These are phyloP conservation scores for Microtus montanus DNA, from an alignment of 2,113 vertebrate species.

Conservation along the genomic window DNA sequence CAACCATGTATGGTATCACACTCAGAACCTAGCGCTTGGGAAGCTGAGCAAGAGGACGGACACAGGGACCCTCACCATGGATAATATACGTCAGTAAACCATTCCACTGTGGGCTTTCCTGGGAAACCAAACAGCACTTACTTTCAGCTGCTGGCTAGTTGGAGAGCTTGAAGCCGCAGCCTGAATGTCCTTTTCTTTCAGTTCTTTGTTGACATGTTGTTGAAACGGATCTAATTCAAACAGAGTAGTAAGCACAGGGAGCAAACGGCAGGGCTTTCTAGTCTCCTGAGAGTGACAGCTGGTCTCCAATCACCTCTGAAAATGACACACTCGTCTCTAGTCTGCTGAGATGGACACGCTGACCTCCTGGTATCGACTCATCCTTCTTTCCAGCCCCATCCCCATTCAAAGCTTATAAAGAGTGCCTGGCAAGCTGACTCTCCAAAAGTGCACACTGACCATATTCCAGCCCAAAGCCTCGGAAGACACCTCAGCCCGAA, in stretches of 20 bases:
- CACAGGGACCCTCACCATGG: no score
- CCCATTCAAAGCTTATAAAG: background rate
- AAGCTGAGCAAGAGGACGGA: background rate
- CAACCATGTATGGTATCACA: background rate
- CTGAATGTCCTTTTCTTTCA: slow-evolving; percentile 91
- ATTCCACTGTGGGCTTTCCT: background rate
- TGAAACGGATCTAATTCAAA: slow-evolving; percentile 89
- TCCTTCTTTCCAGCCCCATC: background rate
- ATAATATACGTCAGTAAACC: background rate
- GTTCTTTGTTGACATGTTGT: slow-evolving; percentile 89
- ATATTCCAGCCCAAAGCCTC: background rate
- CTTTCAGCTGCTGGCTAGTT: slow-evolving; percentile 88
- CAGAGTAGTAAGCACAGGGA: background rate
- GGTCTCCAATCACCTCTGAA: background rate
- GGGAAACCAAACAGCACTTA: slow-evolving; percentile 75
- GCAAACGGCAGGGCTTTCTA: background rate
- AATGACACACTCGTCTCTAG: background rate
- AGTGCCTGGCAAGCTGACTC: background rate
- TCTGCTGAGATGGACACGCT: background rate
- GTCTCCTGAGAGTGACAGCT: background rate
- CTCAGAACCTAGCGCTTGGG: background rate
- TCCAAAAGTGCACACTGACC: background rate
- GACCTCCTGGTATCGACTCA: background rate
- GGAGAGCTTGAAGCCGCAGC: slow-evolving; percentile 84
- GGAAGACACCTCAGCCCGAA: background rate